Evolutionary conservation across 1,140 invertebrate species (phyloP), one percentile per base, ranked within the genome.

Genomic region (Chironomus striatipennis): DNA sequence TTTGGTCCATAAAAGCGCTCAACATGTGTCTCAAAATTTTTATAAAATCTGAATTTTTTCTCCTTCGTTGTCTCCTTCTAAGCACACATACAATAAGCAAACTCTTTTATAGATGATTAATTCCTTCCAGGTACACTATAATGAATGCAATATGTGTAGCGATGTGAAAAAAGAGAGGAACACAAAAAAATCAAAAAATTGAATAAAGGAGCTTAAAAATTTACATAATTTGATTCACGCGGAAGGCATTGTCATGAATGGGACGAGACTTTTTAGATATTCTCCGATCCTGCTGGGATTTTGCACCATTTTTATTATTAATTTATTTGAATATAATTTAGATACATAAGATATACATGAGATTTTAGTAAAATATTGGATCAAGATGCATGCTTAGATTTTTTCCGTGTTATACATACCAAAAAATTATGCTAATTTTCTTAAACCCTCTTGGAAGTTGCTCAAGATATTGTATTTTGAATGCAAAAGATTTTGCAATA

Each of bases 111-210:
- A 18, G 18, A 70, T 70, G 65, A 70, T 70, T 20, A 70, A 70
- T 70, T 70, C 65, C 17, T 70, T 70, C 65, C 65, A 70, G 65
- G 65, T 70, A 70, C 65, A 20, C 20, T 57, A 7, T 70, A 18
- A 67, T 20, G 20, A 67, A 67, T 18, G 18, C 20, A 18, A 70
- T 20, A 17, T n/a, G n/a, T 12, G 20, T 70, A 9, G 20, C 65
- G 20, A 9, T 7, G 24, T 34, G 24, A 34, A 34, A 2, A 34
- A 34, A 5, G 5, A 20, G 20, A 70, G 20, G 5, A 17, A 18
- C 65, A 70, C 17, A 20, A 70, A 70, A 70, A 34, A n/a, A n/a
- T n/a, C n/a, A n/a, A n/a, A n/a, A n/a, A 34, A 20, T n/a, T 18
- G 64, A 67, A 70, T 70, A 20, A 70, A 70, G 24, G 24, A 34